These are phyloP conservation scores for Pheucticus melanocephalus DNA, from an alignment of 2,113 vertebrate genomes.

Conservation along the genomic window DNA sequence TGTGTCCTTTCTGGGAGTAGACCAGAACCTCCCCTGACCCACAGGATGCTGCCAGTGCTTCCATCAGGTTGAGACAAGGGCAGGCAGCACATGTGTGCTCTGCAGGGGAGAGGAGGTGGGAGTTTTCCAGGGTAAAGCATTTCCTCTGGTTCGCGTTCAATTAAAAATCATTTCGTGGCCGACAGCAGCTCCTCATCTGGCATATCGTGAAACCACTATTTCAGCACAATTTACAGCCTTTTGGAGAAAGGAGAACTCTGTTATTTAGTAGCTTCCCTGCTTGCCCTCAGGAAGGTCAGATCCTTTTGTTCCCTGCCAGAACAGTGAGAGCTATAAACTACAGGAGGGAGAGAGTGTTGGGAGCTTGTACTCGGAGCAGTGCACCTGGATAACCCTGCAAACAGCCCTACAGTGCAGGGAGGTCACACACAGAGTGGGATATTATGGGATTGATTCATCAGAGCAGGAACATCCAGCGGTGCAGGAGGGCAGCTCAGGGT, in stretches of 20 bases:
- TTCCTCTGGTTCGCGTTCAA: conserved; percentile 25
- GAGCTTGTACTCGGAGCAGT: not conserved
- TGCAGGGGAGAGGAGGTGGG: not conserved
- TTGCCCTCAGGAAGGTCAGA: conserved; percentile 57
- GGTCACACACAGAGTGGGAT: not conserved
- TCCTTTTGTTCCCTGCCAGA: conserved; percentile 57
- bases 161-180: conserved; percentile 54
- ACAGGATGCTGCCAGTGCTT: accelerated
- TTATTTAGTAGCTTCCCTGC: conserved; percentile 69
- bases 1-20: not conserved
- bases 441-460: not conserved
- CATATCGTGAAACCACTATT: conserved; percentile 58
- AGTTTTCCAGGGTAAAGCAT: not conserved
- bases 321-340: conserved; percentile 44
- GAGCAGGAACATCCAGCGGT: not conserved
- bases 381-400: conserved; percentile 2
- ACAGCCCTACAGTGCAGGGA: not conserved
- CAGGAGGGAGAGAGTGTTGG: not conserved
- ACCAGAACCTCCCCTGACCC: too few species aligned
- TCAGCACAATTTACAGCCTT: conserved; percentile 71
- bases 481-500: not conserved
- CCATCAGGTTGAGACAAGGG: not conserved
- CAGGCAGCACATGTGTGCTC: not conserved
- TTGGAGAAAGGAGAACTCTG: conserved; percentile 57
- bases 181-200: conserved; percentile 61